A percentile compares a stretch with the other conserved stretches of the same genome.
Conservation (phyloP, 2,888 invertebrate species). For the Ctenicera cuprea region DNA sequence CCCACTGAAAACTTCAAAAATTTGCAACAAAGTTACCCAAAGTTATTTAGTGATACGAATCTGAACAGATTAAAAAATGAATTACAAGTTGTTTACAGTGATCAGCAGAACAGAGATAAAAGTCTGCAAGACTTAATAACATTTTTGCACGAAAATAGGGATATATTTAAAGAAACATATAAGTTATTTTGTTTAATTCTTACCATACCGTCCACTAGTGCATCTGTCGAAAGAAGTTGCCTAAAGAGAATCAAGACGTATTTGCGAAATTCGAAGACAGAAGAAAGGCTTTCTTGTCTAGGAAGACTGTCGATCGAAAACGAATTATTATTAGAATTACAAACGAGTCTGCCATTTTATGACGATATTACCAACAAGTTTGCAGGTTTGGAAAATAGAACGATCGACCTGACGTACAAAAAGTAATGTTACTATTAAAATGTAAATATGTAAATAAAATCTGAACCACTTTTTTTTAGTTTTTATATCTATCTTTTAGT, state of each 20-base stretch:
- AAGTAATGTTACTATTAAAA: too few species aligned
- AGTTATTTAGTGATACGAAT: conserved; percentile 6
- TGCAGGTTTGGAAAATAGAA: conserved; percentile 51
- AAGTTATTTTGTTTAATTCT: conserved; percentile 48
- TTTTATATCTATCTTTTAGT: too few species aligned
- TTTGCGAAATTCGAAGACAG: conserved; percentile 38
- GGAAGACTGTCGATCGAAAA: conserved; percentile 53
- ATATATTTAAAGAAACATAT: conserved; percentile 43
- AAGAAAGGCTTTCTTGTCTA: conserved; percentile 41
- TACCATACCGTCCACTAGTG: conserved; percentile 47
- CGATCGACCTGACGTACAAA: conserved; percentile 34
- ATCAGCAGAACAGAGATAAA: conserved; percentile 3
- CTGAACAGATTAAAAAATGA: conserved; percentile 31
- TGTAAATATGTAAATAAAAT: too few species aligned
- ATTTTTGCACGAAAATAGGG: conserved; percentile 13
- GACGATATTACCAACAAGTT: conserved; percentile 56
- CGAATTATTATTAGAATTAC: conserved; percentile 47
- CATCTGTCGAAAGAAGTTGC: conserved; percentile 43
- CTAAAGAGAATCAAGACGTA: conserved; percentile 52
- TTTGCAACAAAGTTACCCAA: conserved; percentile 18
- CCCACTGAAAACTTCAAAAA: neutral
- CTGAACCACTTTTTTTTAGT: too few species aligned
- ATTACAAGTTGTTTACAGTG: conserved; percentile 27
- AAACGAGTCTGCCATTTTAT: conserved; percentile 47
- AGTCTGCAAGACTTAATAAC: neutral